A percentile compares a stretch with the other conserved stretches of the same genome.
These are phyloP conservation scores for Glyphotaelius pellucidus DNA, from an alignment of 2,888 invertebrate genomes.

Conservation along the genomic window DNA sequence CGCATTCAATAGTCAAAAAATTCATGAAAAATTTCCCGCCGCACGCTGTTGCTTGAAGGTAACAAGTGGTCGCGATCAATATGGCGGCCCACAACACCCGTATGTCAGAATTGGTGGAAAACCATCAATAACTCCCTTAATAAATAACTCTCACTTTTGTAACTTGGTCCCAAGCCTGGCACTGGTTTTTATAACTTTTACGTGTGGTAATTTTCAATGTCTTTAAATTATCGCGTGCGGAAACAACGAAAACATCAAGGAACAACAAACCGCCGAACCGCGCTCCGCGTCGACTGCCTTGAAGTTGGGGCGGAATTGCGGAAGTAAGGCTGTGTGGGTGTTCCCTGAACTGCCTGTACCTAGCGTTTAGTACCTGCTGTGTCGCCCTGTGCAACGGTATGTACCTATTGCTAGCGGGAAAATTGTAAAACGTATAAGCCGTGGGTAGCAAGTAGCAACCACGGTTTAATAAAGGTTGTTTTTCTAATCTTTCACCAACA, in stretches of 20 bases:
- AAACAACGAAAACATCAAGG: conserved; percentile 47
- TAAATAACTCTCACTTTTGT: background rate
- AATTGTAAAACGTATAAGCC: background rate
- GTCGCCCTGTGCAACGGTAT: background rate
- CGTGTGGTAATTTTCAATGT: background rate
- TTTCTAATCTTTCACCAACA: too few relatives aligned
- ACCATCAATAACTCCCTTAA: background rate
- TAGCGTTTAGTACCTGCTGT: background rate
- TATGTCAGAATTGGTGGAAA: conserved; percentile 11
- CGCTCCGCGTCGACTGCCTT: conserved; percentile 49
- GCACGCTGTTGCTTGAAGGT: conserved; percentile 58
- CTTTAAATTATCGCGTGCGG: conserved; percentile 27
- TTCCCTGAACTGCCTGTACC: background rate
- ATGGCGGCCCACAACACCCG: conserved; percentile 58
- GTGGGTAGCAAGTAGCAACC: background rate
- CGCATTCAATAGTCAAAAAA: background rate
- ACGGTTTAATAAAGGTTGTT: background rate
- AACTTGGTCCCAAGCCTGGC: background rate
- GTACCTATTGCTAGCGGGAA: background rate
- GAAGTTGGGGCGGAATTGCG: conserved; percentile 48
- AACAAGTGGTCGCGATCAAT: conserved; percentile 65
- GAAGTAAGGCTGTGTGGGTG: background rate
- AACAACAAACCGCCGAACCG: conserved; percentile 45
- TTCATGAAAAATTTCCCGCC: conserved; percentile 41
- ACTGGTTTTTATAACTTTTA: too few relatives aligned